Evolutionary conservation across 2,797 vertebrate genomes (phyloP), one percentile per base, ranked within the genome.

Genomic region (Ibycter americanus): DNA sequence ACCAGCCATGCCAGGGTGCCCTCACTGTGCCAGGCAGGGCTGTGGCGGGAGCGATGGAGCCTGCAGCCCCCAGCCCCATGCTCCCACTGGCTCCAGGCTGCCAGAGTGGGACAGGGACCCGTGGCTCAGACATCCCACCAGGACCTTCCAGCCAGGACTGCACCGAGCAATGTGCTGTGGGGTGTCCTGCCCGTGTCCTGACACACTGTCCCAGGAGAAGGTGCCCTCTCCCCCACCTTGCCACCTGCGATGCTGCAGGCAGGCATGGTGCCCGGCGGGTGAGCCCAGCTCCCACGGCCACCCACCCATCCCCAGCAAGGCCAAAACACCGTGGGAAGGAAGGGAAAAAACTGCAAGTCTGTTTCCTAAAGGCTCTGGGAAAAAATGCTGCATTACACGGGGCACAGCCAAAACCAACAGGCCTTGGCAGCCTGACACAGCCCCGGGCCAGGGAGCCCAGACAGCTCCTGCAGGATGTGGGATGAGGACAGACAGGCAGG

Each of bases 381-480:
- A 93, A 95, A 94, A 96, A 93, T 83, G 91, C 83, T 74, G 95
- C 38, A 3, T 95, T 91, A 77, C 76, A 29, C 51, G 0, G 89
- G 93, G 94, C 94, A 96, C 40, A 4, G 96, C 96, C 96, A 95
- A 97, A 97, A 96, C 87, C 96, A 96, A 95, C 92, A 96, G 92
- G 74, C 65, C 74, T 93, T 96, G 96, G 97, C 97, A 98, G 96
- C 84, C 14, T 42, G 3, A 82, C 29, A 4, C 96, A 96, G 97
- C 94, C 90, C 92, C 55, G 8, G 79, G 94, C 63, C 97, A 96
- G 95, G 95, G 91, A 96, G 88, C 88, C 61, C 92, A 94, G 95
- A 94, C 92, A 86, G 92, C 88, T 94, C 80, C 93, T 91, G 90
- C 96, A 89, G 93, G 96, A 94, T 92, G 94, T 93, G 92, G 92